Percentiles rank a stretch among this genome's conserved stretches.
Evolutionary conservation across 2,113 vertebrate genomes (phyloP).

Genomic region (Alligator mississippiensis): DNA sequence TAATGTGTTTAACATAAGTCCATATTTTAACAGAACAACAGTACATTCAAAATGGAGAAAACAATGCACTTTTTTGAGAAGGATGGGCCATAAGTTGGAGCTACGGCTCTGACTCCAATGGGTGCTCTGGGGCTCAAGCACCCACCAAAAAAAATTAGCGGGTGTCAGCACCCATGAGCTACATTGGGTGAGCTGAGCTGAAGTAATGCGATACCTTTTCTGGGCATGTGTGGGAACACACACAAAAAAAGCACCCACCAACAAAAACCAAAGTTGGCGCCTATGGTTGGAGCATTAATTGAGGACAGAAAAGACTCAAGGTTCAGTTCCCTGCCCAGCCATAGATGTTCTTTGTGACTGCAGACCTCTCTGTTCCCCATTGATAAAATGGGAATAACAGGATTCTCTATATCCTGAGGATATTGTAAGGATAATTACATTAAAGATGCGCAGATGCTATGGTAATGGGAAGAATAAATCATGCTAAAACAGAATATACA

Average conservation of each 20-base stretch:
- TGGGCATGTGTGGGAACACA: too few species aligned
- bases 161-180: too few species aligned
- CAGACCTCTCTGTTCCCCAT: neutral
- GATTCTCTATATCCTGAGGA: neutral
- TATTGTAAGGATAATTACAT: neutral
- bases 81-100: neutral
- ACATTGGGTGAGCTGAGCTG: too few species aligned
- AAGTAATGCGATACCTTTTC: too few species aligned
- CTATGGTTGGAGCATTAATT: neutral
- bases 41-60: neutral
- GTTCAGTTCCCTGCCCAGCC: neutral
- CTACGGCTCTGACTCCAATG: neutral
- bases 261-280: too few species aligned
- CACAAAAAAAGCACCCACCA: too few species aligned
- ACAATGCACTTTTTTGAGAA: neutral
- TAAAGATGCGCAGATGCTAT: neutral
- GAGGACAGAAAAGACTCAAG: neutral
- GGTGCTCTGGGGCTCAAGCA: too few species aligned
- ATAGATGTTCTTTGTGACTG: neutral
- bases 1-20: rapidly evolving
- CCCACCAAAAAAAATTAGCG: too few species aligned
- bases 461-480: neutral
- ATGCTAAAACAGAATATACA: neutral
- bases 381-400: neutral
- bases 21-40: neutral